phyloP scores from a whole-genome alignment of 2,888 invertebrate genomes.

The Pseudanteris insignis region DNA sequence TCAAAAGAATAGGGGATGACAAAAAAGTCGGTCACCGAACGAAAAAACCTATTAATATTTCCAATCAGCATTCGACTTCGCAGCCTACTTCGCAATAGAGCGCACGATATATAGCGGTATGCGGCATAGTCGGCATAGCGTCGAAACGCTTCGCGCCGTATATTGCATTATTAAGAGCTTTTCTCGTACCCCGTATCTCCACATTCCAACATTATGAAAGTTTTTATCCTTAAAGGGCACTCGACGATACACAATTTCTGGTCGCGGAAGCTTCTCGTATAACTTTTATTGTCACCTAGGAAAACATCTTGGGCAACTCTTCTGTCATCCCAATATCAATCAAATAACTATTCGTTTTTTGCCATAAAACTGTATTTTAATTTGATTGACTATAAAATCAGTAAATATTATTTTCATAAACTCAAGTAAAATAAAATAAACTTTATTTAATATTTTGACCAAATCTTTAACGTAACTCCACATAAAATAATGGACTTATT shows the following conservation, averaged over 20 bases:
- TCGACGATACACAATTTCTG: slow-evolving; percentile 42
- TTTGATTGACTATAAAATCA: too few relatives aligned
- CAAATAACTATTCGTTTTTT: too few relatives aligned
- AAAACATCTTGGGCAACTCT: too few relatives aligned
- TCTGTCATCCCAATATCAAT: too few relatives aligned
- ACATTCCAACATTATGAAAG: slow-evolving; percentile 65
- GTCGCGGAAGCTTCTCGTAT: slow-evolving; percentile 28
- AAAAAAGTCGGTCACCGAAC: slow-evolving; percentile 42
- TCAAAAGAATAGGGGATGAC: slow-evolving; percentile 12
- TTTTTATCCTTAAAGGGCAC: slow-evolving; percentile 57
- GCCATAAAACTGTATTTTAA: too few relatives aligned
- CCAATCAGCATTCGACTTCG: slow-evolving; percentile 63
- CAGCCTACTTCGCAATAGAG: slow-evolving; percentile 49
- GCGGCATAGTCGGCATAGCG: slow-evolving; percentile 65
- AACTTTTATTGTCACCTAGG: slow-evolving; percentile 29
- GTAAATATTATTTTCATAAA: too few relatives aligned
- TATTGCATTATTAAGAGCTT: slow-evolving; percentile 66
- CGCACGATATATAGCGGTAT: slow-evolving; percentile 61
- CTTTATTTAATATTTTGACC: too few relatives aligned
- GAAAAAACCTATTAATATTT: slow-evolving; percentile 60
- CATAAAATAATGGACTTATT: too few relatives aligned
- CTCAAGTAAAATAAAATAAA: too few relatives aligned
- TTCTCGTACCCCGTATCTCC: slow-evolving; percentile 47
- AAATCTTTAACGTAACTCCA: too few relatives aligned
- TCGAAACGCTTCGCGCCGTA: slow-evolving; percentile 61